Base-by-base conservation (phyloP, 2,797 vertebrate species). In the Fundulus diaphanus region DNA sequence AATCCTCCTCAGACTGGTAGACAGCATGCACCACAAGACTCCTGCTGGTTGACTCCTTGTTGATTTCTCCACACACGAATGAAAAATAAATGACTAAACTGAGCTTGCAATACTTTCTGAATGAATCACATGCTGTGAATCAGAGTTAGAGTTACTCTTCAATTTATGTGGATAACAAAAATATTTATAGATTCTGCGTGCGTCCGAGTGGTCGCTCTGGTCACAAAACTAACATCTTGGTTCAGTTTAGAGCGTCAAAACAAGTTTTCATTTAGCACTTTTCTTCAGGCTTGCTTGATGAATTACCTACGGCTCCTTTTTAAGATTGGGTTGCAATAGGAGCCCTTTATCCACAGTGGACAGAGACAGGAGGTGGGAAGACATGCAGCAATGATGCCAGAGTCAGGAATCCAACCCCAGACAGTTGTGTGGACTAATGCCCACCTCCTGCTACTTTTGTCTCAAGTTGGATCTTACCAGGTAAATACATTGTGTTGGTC, bases 21-120 rank as follows among this genome's bases (percentile, higher is more conserved):
- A 71, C 52, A 71, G 52, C 15, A 57, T 71, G 70, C 44, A 57
- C 8, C 20, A 29, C 70, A 71, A 57, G 37, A 71, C 52, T 71
- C 70, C 70, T 71, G 52, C 70, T 71, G 70, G 52, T 31, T 54
- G 35, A 57, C 49, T 71, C 57, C 70, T 57, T 44, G 51, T 56
- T 70, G 51, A 57, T 57, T n/a, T 57, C 70, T 11, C 54, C 70
- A 71, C 70, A 65, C 61, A 42, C 51, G 24, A 40, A 71, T 56
- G 5, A 57, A 71, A 71, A 42, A 56, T 57, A 71, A 57, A 57
- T 71, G 61, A 57, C 35, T 44, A 57, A 54, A 56, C 69, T 2
- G 52, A 57, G 69, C 69, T 20, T 29, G 31, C 24, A 71, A 40
- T 13, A 71, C 37, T 57, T 71, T 71, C 69, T 42, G 40, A 56